Base-by-base conservation (phyloP, 2,113 vertebrate species). In the Saguinus imperator region DNA sequence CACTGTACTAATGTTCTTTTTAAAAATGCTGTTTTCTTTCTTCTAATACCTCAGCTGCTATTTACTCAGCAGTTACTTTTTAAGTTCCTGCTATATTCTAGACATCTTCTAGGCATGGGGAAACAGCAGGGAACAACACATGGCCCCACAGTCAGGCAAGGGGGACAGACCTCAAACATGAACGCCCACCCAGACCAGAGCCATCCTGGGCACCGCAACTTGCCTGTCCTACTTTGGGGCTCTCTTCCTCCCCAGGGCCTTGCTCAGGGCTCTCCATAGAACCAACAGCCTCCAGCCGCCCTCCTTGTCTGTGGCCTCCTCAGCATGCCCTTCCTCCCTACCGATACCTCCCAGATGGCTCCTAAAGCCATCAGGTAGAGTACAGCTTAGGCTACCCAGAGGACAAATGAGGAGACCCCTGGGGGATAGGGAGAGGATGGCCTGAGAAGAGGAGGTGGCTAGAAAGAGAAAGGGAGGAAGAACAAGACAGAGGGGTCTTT, bases 401-500 rank as follows among this genome's bases (percentile, higher is more conserved):
- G 5, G 61, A 64, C 12, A 1, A 48, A 27, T 5, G 13, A 66
- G 45, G 32, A n/a, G 45, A 0, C 1, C 8, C 8, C 11, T 8
- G 6, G 3, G 0, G 8, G 4, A 0, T 25, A 1, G 45, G 61
- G 8, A 5, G 8, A 1, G 55, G 10, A 50, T 1, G 1, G 5
- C 61, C 64, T n/a, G 45, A 57, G 75, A 37, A 57, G 16, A 29
- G 17, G 27, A 37, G 20, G 55, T 81, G 43, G 13, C 68, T 73
- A 70, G 66, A 48, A 82, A 64, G 37, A 77, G 37, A 80, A 79
- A 25, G 21, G n/a, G 75, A 29, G 23, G 55, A 81, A 82, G 68
- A 61, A 57, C 81, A 57, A 32, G 14, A 37, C 17, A 0, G 17
- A 72, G 29, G 3, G 35, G 3, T 37, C 2, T 58, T 75, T 61